Percentiles rank a stretch among this genome's conserved stretches.
Conservation (phyloP, 2,888 invertebrate genomes). For the Syrista parreyssii region DNA sequence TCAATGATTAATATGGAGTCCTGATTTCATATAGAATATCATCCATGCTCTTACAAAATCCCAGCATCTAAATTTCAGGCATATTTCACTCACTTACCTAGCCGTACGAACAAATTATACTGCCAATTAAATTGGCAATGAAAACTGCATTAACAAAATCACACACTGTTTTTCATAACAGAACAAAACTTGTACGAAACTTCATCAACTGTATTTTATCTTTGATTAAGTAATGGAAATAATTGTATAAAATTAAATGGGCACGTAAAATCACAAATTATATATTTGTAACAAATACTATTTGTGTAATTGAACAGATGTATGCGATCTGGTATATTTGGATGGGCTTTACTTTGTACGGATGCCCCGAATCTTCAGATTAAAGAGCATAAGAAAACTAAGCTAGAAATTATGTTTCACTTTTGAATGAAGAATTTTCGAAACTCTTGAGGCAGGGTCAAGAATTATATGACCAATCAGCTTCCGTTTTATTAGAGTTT, state of each 20-base stretch:
- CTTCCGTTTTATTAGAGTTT: constrained; percentile 33
- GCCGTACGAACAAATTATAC: not conserved
- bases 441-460: constrained; percentile 32
- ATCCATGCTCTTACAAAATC: not conserved
- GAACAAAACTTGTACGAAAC: not conserved
- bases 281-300: not conserved
- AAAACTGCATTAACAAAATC: not conserved
- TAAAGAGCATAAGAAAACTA: not conserved
- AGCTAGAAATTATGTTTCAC: not conserved
- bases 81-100: not conserved
- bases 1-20: not conserved
- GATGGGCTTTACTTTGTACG: not conserved
- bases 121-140: not conserved
- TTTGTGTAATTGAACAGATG: too few relatives aligned
- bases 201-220: not conserved
- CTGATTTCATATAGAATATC: not conserved
- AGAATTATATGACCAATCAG: constrained; percentile 23
- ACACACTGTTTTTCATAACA: not conserved
- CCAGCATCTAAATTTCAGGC: not conserved
- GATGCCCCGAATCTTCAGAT: not conserved
- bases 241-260: not conserved
- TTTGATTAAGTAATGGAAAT: not conserved
- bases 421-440: constrained; percentile 29
- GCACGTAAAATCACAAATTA: not conserved
- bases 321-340: not conserved